Evolutionary conservation across 35 echinoderm and acorn worm species (phyloP), one percentile per base, ranked within the genome.

Genomic region (Patiria miniata): DNA sequence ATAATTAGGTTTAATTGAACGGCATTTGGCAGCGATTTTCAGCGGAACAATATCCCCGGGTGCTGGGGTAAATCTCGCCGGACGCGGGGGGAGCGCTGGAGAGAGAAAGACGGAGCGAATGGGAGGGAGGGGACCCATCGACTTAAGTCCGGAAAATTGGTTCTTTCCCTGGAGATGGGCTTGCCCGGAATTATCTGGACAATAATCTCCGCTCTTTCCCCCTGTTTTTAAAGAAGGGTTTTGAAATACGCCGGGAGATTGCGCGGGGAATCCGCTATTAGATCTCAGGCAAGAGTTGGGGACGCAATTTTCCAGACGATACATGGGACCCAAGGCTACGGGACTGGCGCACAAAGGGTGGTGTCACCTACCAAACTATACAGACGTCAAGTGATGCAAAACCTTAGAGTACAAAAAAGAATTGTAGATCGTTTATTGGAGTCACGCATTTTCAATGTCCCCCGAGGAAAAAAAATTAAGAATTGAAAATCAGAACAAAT

Each of bases 1-100:
- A 73, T 73, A 73, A 73, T 73, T 73, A 73, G 65, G 65, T 73
- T 73, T 73, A 73, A 73, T 73, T 73, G 65, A 73, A 73, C 65
- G 65, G 65, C 65, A 73, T 73, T 73, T 73, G 65, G 65, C 65
- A 73, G 65, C 65, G 65, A 32, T 73, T 73, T 73, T 73, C 26
- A 73, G 65, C 65, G 34, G 65, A 73, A 73, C 65, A 73, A 73
- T 73, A 73, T 32, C 65, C 65, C 65, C 26, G 34, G 65, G 65
- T 73, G 26, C 14, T 73, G 26, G 65, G 65, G 14, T 6, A 47
- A 73, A 28, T 30, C 65, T 73, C 65, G 65, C 34, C 65, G 65
- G 65, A 26, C 65, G 65, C 65, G 65, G 65, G 19, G 28, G 8
- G 21, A 36, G 65, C 9, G 26, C 23, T 26, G 65, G 65, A 34